Evolutionary conservation across 35 echinoderm and acorn worm species (phyloP).

Genomic region (Antedon bifida): DNA sequence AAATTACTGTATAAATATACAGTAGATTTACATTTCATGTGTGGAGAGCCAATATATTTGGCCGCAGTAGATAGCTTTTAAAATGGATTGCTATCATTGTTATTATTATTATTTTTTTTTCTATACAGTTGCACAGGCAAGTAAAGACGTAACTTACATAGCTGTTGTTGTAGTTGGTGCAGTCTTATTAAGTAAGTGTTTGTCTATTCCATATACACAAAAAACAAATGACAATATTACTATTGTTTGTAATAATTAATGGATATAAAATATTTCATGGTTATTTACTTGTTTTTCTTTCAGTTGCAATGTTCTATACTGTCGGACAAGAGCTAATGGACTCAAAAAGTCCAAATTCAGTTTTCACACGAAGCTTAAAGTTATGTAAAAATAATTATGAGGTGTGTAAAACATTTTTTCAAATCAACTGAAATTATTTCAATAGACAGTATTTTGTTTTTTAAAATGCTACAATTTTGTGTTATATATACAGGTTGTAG

Average conservation of each 20-base stretch:
- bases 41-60: no score
- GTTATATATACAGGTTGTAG: conserved; percentile 32
- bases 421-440: not conserved
- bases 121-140: conserved; percentile 37
- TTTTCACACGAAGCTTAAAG: conserved; percentile 75
- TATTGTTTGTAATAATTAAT: not conserved
- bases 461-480: no score
- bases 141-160: conserved; percentile 49
- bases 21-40: no score
- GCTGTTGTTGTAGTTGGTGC: conserved; percentile 44
- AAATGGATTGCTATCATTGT: no score
- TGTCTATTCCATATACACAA: not conserved
- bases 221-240: no score
- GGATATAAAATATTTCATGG: not conserved
- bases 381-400: conserved; percentile 49
- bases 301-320: conserved; percentile 81
- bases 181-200: conserved; percentile 29
- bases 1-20: no score
- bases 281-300: conserved; percentile 1
- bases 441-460: no score
- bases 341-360: conserved; percentile 71
- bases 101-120: no score
- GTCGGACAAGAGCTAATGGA: conserved; percentile 68
- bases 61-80: no score
- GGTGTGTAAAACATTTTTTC: conserved; percentile 26